Percentiles rank a stretch among this genome's conserved stretches.
Conservation (phyloP, 1,140 invertebrate species). For the Pogonognathellus flavescens region DNA sequence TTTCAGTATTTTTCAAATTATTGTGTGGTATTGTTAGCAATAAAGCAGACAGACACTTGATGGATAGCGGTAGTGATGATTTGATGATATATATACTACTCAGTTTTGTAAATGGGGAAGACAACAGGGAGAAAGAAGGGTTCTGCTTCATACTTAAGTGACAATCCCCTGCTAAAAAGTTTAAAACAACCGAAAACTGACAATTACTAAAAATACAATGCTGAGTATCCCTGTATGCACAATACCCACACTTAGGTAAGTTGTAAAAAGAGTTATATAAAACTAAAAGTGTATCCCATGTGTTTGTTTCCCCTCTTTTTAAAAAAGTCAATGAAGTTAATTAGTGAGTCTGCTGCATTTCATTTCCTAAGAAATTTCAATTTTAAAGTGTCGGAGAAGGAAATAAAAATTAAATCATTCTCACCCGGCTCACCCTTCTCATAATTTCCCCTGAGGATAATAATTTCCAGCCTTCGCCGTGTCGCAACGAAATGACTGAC, state of each 20-base stretch:
- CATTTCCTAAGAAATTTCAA: conserved; percentile 43
- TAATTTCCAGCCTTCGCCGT: conserved; percentile 13
- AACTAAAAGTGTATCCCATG: background rate
- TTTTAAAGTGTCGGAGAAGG: conserved; percentile 42
- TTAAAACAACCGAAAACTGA: background rate
- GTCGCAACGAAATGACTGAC: conserved; percentile 46
- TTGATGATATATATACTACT: too few species aligned
- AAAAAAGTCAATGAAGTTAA: conserved; percentile 48
- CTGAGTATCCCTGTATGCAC: background rate
- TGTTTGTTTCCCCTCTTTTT: background rate
- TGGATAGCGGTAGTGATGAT: background rate
- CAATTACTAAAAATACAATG: background rate
- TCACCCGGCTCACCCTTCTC: conserved; percentile 42
- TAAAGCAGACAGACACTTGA: background rate
- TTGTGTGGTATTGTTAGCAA: conserved; percentile 10
- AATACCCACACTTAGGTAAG: background rate
- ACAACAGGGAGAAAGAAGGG: too few species aligned
- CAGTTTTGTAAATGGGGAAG: too few species aligned
- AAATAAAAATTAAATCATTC: conserved; percentile 50
- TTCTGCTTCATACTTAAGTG: background rate
- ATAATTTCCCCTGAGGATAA: conserved; percentile 48
- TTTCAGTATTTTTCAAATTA: too few species aligned
- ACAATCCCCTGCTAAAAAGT: background rate
- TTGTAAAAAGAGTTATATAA: background rate
- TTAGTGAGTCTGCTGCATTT: conserved; percentile 37